Evolutionary conservation across 2,113 vertebrate genomes (phyloP).

Genomic region (Emydura subglobosa): DNA sequence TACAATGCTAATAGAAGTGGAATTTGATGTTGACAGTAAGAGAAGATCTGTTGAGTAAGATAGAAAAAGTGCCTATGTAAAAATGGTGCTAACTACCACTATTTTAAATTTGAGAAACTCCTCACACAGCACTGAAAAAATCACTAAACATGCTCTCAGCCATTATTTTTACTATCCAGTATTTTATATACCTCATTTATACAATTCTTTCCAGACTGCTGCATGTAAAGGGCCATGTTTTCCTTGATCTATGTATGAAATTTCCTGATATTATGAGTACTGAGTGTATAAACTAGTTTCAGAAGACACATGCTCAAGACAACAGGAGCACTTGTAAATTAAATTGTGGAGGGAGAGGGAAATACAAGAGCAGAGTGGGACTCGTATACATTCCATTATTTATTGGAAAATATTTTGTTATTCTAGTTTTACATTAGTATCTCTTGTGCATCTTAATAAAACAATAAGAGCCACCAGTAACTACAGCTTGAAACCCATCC

Average conservation of each 20-base stretch:
- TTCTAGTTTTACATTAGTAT: neutral
- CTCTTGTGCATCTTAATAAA: neutral
- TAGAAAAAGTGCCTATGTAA: neutral
- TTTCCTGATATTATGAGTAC: neutral
- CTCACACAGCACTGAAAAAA: slow-evolving; percentile 20
- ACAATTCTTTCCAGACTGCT: slow-evolving; percentile 37
- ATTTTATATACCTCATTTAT: slow-evolving; percentile 57
- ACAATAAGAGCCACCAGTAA: neutral
- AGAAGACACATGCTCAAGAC: no score
- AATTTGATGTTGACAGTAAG: neutral
- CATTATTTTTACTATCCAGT: slow-evolving; percentile 53
- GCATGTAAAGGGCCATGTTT: slow-evolving; percentile 15
- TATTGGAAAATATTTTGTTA: neutral
- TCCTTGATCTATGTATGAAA: neutral
- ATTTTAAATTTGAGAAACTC: neutral
- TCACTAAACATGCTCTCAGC: slow-evolving; percentile 58
- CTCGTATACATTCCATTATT: neutral
- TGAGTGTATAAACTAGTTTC: neutral
- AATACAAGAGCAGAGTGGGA: neutral
- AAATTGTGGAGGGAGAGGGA: no score
- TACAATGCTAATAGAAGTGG: neutral
- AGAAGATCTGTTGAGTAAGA: neutral
- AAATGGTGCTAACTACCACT: no score
- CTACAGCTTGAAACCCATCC: neutral
- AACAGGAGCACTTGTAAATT: neutral